These are phyloP conservation scores for Pseudoatta argentina DNA, from an alignment of 1,140 invertebrate species.

Conservation along the genomic window DNA sequence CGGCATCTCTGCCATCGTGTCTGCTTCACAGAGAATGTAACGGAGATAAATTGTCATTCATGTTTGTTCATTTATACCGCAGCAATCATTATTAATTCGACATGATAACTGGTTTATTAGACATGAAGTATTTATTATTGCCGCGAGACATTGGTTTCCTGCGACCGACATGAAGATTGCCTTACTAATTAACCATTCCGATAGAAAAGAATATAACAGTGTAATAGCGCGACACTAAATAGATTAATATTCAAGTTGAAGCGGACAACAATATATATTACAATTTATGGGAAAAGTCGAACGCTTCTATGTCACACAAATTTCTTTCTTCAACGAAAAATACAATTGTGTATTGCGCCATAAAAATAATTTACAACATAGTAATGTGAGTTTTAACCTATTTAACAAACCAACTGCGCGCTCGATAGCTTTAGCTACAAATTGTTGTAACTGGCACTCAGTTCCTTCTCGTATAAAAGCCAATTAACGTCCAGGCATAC, in stretches of 20 bases:
- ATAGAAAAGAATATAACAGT: not conserved
- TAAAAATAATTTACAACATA: slow-evolving; percentile 38
- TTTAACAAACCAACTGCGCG: slow-evolving; percentile 39
- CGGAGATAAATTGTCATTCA: slow-evolving; percentile 50
- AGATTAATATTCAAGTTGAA: slow-evolving; percentile 1
- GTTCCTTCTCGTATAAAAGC: slow-evolving; percentile 31
- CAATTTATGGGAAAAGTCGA: slow-evolving; percentile 4
- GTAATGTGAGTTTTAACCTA: slow-evolving; percentile 40
- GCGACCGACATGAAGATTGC: slow-evolving; percentile 25
- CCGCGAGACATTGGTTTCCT: slow-evolving; percentile 40
- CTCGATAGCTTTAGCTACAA: slow-evolving; percentile 46
- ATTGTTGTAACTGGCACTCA: slow-evolving; percentile 41
- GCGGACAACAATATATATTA: not conserved
- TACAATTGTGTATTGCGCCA: slow-evolving; percentile 5
- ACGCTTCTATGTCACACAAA: not conserved
- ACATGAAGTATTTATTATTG: slow-evolving; percentile 42
- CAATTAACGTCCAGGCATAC: slow-evolving; percentile 40
- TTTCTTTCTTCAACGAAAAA: not conserved
- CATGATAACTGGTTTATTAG: slow-evolving; percentile 60
- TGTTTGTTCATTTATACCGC: slow-evolving; percentile 43
- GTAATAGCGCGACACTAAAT: not conserved
- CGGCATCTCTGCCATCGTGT: slow-evolving; percentile 44
- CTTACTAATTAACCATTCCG: slow-evolving; percentile 33
- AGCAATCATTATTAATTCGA: slow-evolving; percentile 57
- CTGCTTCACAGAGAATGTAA: slow-evolving; percentile 32